phyloP scores from a whole-genome alignment of 2,113 vertebrate genomes.

The Anarrhichthys ocellatus region DNA sequence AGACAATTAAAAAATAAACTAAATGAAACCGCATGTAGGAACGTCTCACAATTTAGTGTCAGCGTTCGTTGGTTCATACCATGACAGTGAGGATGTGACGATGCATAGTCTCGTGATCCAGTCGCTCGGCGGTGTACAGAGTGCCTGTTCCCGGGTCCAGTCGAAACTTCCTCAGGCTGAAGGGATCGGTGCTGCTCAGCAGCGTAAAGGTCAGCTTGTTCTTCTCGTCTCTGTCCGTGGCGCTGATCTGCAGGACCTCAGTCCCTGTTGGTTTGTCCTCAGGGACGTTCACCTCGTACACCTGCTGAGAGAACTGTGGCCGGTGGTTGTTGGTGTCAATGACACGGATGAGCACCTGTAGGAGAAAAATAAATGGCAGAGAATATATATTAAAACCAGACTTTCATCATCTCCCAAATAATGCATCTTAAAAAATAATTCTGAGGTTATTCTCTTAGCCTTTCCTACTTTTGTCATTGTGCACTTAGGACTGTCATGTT shows the following conservation, averaged over 20 bases:
- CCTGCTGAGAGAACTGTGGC: conserved; percentile 90
- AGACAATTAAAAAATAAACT: conserved; percentile 23
- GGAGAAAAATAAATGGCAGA: background rate
- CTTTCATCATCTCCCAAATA: background rate
- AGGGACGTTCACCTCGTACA: conserved; percentile 90
- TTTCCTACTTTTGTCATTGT: background rate
- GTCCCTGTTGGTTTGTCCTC: conserved; percentile 90
- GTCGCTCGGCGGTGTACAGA: conserved; percentile 88
- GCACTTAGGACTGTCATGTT: background rate
- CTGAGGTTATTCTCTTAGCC: background rate
- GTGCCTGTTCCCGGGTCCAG: conserved; percentile 91
- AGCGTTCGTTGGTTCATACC: conserved; percentile 78
- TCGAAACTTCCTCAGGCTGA: conserved; percentile 94
- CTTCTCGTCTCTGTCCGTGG: conserved; percentile 94
- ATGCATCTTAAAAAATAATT: background rate
- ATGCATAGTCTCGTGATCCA: conserved; percentile 93
- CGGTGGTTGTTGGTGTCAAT: conserved; percentile 99
- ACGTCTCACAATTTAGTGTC: background rate
- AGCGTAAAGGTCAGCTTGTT: conserved; percentile 96
- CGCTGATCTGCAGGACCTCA: conserved; percentile 91
- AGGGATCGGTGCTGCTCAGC: conserved; percentile 92
- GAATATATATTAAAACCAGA: background rate
- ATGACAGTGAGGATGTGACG: conserved; percentile 94
- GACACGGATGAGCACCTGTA: conserved; percentile 94
- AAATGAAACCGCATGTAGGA: background rate